Percentiles rank a stretch among this genome's conserved stretches.
These are phyloP conservation scores for Trachelus stipa DNA, from an alignment of 2,888 invertebrate genomes.

Conservation along the genomic window DNA sequence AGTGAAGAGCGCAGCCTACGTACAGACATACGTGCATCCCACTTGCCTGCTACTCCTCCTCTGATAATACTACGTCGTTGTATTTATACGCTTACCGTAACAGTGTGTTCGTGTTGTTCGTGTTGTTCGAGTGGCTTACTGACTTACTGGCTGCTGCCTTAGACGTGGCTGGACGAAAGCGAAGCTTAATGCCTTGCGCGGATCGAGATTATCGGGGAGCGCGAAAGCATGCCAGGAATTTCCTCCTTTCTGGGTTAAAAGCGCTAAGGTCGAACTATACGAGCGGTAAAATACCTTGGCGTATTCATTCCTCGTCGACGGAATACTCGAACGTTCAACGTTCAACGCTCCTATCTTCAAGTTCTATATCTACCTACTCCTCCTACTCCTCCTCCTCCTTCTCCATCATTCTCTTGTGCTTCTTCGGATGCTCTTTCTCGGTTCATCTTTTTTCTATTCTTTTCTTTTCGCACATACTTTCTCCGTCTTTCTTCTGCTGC, in stretches of 20 bases:
- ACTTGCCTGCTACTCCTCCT: background rate
- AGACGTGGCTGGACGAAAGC: background rate
- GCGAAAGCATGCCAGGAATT: conserved; percentile 38
- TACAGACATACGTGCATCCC: background rate
- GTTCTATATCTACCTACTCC: conserved; percentile 13
- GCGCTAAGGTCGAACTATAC: background rate
- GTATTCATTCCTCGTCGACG: background rate
- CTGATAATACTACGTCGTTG: background rate
- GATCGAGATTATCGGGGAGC: conserved; percentile 37
- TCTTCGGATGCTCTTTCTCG: background rate
- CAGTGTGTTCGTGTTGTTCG: background rate
- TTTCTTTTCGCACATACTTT: conserved; percentile 1
- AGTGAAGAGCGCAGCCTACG: conserved; percentile 3
- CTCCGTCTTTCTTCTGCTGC: too few relatives aligned
- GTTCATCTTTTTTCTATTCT: background rate
- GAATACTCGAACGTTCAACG: background rate
- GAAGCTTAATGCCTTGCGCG: conserved; percentile 24
- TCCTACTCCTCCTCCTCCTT: background rate
- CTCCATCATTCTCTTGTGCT: background rate
- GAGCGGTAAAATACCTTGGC: background rate
- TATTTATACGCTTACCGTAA: background rate
- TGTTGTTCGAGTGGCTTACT: background rate
- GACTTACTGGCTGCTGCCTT: background rate
- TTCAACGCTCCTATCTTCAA: conserved; percentile 22
- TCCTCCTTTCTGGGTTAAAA: conserved; percentile 41